Evolutionary conservation across 2,888 invertebrate species (phyloP).

Genomic region (Noctua comes): DNA sequence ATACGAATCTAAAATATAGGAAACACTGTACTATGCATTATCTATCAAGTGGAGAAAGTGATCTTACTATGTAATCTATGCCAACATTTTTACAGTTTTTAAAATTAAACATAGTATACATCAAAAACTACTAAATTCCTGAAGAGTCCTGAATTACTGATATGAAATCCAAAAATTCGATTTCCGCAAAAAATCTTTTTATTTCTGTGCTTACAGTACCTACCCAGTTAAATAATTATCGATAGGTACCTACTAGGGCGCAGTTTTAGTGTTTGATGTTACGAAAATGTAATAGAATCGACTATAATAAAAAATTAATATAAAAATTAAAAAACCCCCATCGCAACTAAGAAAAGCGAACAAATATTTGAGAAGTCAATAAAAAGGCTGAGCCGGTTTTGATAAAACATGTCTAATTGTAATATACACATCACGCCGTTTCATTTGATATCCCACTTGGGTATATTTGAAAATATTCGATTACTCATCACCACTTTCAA

Average conservation of each 20-base stretch:
- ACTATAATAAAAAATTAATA: too few species aligned
- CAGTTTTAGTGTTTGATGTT: background rate
- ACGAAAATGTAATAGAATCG: background rate
- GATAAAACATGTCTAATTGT: too few species aligned
- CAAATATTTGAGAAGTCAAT: too few species aligned
- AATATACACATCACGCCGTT: too few species aligned
- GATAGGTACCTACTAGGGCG: background rate
- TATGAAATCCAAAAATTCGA: background rate
- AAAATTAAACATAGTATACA: background rate
- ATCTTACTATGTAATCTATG: constrained; percentile 35
- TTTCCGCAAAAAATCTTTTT: too few species aligned
- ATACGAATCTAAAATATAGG: constrained; percentile 55
- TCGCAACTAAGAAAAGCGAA: too few species aligned
- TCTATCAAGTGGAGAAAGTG: constrained; percentile 60
- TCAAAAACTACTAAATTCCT: background rate
- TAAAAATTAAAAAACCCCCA: too few species aligned
- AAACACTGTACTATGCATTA: constrained; percentile 39
- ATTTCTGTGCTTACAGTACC: too few species aligned
- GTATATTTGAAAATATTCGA: too few species aligned
- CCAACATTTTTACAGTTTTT: constrained; percentile 9
- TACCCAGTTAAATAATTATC: background rate
- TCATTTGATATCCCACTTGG: too few species aligned
- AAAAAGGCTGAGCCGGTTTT: too few species aligned
- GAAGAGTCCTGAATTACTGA: background rate
- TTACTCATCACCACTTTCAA: too few species aligned